Conservation (phyloP, 2,113 vertebrate species). For the Gymnarchus niloticus region DNA sequence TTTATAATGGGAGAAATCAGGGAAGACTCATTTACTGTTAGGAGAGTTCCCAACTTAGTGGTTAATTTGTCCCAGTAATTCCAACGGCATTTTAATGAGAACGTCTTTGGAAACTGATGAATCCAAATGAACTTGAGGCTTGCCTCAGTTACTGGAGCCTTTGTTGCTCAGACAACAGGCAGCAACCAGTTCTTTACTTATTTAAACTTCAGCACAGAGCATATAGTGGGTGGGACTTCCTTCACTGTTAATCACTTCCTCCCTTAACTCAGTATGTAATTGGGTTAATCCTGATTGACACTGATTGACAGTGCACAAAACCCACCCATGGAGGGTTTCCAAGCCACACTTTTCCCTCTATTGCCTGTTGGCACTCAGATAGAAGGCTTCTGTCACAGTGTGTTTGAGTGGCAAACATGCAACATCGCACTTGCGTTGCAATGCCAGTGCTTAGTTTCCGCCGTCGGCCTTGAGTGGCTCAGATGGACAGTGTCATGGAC, state of each 20-base stretch:
- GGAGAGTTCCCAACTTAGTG: not conserved
- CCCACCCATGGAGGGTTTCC: not conserved
- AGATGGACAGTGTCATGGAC: not conserved
- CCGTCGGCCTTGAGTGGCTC: too few relatives aligned
- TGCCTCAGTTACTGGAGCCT: not conserved
- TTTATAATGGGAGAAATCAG: conserved; percentile 14
- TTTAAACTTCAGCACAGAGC: not conserved
- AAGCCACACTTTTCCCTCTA: not conserved
- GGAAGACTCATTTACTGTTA: not conserved
- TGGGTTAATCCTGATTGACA: too few relatives aligned
- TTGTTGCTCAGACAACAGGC: not conserved
- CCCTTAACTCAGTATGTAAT: too few relatives aligned
- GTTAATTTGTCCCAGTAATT: conserved; percentile 14
- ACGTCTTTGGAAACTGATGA: not conserved
- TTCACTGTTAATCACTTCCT: too few relatives aligned
- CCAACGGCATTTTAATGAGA: not conserved
- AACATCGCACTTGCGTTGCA: too few relatives aligned
- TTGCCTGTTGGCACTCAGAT: too few relatives aligned
- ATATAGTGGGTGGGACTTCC: not conserved
- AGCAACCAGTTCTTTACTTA: not conserved
- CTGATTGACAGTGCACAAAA: not conserved
- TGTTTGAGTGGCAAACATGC: too few relatives aligned
- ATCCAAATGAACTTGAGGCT: not conserved
- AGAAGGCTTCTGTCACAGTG: too few relatives aligned
- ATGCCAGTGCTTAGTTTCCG: too few relatives aligned